A percentile compares a stretch with the other conserved stretches of the same genome.
Evolutionary conservation across 2,888 invertebrate species (phyloP).

Genomic region (Erpobdella octoculata): DNA sequence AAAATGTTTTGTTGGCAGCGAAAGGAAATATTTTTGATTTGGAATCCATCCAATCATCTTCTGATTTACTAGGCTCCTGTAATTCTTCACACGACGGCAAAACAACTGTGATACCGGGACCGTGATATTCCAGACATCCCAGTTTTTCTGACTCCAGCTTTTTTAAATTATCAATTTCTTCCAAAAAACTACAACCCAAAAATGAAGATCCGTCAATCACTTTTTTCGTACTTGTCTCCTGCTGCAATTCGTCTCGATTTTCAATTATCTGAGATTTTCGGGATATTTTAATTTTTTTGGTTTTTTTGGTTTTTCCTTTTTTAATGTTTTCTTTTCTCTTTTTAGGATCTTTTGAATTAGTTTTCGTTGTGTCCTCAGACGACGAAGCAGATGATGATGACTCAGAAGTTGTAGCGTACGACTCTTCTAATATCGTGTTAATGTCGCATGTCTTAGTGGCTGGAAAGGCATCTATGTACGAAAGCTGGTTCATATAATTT

Average conservation of each 20-base stretch:
- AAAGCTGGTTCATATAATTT: background rate
- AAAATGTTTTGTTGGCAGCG: background rate
- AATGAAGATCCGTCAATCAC: background rate
- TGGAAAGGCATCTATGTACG: background rate
- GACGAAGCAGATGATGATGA: conserved; percentile 8
- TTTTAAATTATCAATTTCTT: conserved; percentile 2
- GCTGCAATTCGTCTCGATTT: no score
- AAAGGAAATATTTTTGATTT: background rate
- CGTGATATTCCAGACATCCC: conserved; percentile 16
- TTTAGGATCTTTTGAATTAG: background rate
- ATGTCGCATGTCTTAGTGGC: background rate
- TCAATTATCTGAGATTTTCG: no score
- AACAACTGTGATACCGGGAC: conserved; percentile 1
- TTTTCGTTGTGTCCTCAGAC: background rate
- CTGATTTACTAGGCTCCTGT: background rate
- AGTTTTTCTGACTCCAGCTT: conserved; percentile 13
- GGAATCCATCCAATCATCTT: background rate
- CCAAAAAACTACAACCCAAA: background rate
- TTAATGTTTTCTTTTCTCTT: background rate
- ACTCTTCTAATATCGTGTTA: conserved; percentile 7
- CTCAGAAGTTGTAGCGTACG: background rate
- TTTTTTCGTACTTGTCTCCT: background rate
- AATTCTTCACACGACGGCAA: background rate
- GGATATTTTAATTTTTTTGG: no score
- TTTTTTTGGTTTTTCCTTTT: no score